phyloP scores from a whole-genome alignment of 2,888 invertebrate species.

The Heteromyza rotundicornis region DNA sequence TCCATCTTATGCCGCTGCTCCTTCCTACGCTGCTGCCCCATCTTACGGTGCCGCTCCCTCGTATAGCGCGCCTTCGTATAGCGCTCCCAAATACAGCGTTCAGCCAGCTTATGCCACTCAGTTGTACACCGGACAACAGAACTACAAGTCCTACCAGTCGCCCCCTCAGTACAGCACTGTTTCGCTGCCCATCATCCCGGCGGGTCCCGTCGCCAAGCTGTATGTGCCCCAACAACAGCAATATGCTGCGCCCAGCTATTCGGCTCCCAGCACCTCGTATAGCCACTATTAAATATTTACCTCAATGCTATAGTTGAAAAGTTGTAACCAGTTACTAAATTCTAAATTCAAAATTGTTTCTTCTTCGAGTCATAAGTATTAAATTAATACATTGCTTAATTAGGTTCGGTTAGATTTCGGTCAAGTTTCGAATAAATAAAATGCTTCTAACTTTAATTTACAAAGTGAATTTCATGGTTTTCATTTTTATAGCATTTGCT shows the following conservation, averaged over 20 bases:
- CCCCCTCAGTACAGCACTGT: constrained; percentile 47
- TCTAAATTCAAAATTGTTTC: constrained; percentile 20
- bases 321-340: constrained; percentile 16
- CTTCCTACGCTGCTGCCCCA: constrained; percentile 23
- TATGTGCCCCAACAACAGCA: constrained; percentile 37
- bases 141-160: constrained; percentile 43
- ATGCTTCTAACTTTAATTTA: too few relatives aligned
- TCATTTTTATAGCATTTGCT: too few relatives aligned
- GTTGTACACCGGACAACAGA: constrained; percentile 46
- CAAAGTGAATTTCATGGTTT: too few relatives aligned
- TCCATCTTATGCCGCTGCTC: constrained; percentile 4
- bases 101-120: constrained; percentile 44
- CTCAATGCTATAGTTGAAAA: neutral
- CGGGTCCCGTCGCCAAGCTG: constrained; percentile 50
- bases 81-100: constrained; percentile 29
- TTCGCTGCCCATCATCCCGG: constrained; percentile 43
- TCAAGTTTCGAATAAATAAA: too few relatives aligned
- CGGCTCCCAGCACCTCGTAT: constrained; percentile 13
- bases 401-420: too few relatives aligned
- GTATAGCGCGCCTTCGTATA: neutral
- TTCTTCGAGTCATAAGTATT: neutral
- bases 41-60: constrained; percentile 16
- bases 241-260: constrained; percentile 33
- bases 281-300: neutral
- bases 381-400: neutral